Base-by-base conservation (phyloP, 2,888 invertebrate species). In the Platycheirus albimanus region DNA sequence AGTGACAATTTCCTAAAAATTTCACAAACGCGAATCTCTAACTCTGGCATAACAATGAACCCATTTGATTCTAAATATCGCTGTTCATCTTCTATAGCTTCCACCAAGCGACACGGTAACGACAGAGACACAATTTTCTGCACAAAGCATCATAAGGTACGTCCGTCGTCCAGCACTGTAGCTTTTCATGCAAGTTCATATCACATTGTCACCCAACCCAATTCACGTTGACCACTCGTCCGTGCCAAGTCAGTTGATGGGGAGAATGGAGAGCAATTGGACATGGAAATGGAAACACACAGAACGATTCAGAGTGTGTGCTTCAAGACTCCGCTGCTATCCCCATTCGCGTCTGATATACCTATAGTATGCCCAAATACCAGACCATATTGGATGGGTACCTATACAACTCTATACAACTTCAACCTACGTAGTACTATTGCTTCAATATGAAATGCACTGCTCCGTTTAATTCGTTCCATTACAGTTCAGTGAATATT, bases 401-500 rank as follows among this genome's bases (percentile, higher is more conserved):
- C n/a, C 17, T 15, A 8, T 28, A 24, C 17, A 38, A 8, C 24
- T 24, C 24, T 24, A 6, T 24, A 3, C 24, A 24, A 3, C 24
- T 4, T 7, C 30, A 33, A 33, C 7, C 30, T 33, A 33, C 1
- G 1, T 2, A 2, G 8, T 33, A 33, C 28, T 56, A 47, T 56
- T 51, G 43, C 52, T 36, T 54, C 30, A 63, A 49, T 83, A 72
- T 49, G 77, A 67, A 76, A 85, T 86, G 85, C 86, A 87, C 74
- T 85, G 86, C 86, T 86, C 86, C 87, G 87, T 88, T 88, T 89
- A 89, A 89, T 88, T 88, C 88, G 87, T 89, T 89, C 87, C 88
- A 87, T 88, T 87, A 88, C 89, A 88, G 89, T 88, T 89, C 88
- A 88, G 85, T 89, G 88, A 87, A 87, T 89, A 88, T 88, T 88